Evolutionary conservation across 2,888 invertebrate genomes (phyloP), one percentile per base, ranked within the genome.

Genomic region (Megastigmus dorsalis): DNA sequence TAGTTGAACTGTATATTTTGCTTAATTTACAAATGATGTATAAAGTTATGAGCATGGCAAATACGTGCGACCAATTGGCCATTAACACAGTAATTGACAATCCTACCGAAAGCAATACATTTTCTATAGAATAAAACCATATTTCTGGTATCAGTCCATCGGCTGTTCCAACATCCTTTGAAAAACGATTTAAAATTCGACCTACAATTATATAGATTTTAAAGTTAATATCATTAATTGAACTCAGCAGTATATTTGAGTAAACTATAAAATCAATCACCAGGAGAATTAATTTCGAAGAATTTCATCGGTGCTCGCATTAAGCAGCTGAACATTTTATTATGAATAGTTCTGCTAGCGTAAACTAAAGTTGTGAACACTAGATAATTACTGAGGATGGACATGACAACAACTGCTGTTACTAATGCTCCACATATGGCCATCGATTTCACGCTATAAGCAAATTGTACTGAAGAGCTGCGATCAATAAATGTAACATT

Each of bases 111-210:
- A n/a, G n/a, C n/a, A n/a, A n/a, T n/a, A n/a, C n/a, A n/a, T n/a
- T n/a, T n/a, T n/a, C n/a, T n/a, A 94, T 92, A 88, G 94, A 90
- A 81, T 93, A 93, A 50, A 93, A 88, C 83, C 92, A 91, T 82
- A 92, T 91, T 78, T 90, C 89, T 0, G 94, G 94, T 65, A 95
- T 85, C 13, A 91, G 89, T 86, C 95, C 95, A 82, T 95, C 95
- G 48, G 95, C 92, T 1, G 93, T 90, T 0, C 95, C 95, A 88
- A 95, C 92, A 84, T 96, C 96, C 85, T 95, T 95, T 0, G 95
- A 94, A 88, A 96, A 96, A 66, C 95, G 89, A 88, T 95, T 95
- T 62, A 96, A 89, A 79, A 96, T 93, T n/a, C 95, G 91, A 26
- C 95, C 95, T 92, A 15, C 26, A 66, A 48, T 33, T 9, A 54